Base-by-base conservation (phyloP, 2,113 vertebrate genomes). In the Osmerus mordax region DNA sequence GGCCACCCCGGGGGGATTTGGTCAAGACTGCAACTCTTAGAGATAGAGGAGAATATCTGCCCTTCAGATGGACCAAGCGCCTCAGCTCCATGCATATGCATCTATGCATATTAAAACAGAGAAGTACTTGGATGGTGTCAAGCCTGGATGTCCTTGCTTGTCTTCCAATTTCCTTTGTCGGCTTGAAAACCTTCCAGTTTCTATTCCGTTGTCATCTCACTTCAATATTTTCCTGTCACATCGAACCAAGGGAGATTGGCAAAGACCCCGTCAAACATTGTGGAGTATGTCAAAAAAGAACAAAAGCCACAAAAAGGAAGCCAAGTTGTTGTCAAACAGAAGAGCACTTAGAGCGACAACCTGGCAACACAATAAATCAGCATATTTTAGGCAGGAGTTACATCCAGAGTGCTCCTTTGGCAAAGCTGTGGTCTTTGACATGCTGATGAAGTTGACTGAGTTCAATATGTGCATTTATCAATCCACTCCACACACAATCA, bases 281-380 rank as follows among this genome's bases (percentile, higher is more conserved):
- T 29, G 16, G 2, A n/a, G 1, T 56, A 59, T 19, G 28, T 69
- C 16, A 36, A 14, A 41, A 59, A 69, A 41, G 16, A 29, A 58
- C 15, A 15, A 6, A 11, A 47, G 41, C 41, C 41, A 47, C 41
- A 47, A 2, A 9, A 65, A 64, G n/a, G n/a, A 51, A 41, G n/a
- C 32, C 32, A 59, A 59, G 54, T 25, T n/a, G 21, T 29, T 67
- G 47, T 53, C 47, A 54, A 54, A 28, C 29, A 28, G 18, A 36
- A 16, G 19, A 25, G 25, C 21, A 55, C 51, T 28, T 28, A 56
- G 25, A 53, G 23, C 8, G 16, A 55, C 66, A 29, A 68, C 14
- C 66, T 56, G 53, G 52, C 53, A 68, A 28, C 52, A 4, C 53
- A 18, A 68, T 68, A 54, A 68, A 28, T 68, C 52, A 68, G 21